Conservation (phyloP, 2,797 vertebrate genomes). For the Nothura maculosa region DNA sequence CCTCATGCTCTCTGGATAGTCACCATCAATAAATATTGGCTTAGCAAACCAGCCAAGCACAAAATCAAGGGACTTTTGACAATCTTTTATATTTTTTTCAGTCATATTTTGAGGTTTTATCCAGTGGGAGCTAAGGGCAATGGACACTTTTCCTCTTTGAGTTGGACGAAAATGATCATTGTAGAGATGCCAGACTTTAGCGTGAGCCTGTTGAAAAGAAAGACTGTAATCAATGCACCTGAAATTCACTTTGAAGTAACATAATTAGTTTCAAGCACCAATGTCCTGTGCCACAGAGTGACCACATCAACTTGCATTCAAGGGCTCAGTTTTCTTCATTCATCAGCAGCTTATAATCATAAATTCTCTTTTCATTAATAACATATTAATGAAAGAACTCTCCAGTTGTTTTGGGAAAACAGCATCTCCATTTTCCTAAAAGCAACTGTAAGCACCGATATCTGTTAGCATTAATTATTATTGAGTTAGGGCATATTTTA, state of each 20-base stretch:
- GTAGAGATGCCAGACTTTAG: conserved; percentile 94
- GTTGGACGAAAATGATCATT: conserved; percentile 86
- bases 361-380: background rate
- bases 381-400: background rate
- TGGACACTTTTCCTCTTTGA: conserved; percentile 91
- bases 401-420: background rate
- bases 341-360: background rate
- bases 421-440: background rate
- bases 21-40: conserved; percentile 93
- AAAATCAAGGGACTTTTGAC: conserved; percentile 94
- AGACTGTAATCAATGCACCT: background rate
- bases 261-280: background rate
- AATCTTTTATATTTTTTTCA: conserved; percentile 85
- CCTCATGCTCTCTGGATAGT: conserved; percentile 95
- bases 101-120: conserved; percentile 89
- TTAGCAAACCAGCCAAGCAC: conserved; percentile 97
- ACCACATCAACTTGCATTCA: background rate
- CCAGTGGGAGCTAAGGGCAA: conserved; percentile 96
- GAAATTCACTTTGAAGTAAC: background rate
- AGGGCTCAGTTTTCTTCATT: background rate
- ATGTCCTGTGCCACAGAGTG: fast-evolving
- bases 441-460: background rate
- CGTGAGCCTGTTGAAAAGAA: conserved; percentile 89
- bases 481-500: background rate
- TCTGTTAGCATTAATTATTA: background rate